Evolutionary conservation across 2,888 invertebrate species (phyloP).

Genomic region (Napeogenes sylphis): DNA sequence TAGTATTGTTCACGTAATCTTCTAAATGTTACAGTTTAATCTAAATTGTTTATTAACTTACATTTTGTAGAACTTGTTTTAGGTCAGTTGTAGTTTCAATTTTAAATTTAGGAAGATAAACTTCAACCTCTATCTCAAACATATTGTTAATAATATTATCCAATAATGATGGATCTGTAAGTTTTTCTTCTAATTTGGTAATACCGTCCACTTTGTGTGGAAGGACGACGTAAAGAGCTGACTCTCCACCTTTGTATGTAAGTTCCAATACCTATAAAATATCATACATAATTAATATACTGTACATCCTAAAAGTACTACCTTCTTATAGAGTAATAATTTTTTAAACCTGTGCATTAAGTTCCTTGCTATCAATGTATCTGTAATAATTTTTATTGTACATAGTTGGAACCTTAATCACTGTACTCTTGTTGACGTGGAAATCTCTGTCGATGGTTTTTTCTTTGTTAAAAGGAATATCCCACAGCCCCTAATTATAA

Average conservation of each 20-base stretch:
- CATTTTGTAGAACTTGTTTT: conserved; percentile 77
- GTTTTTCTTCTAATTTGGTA: conserved; percentile 75
- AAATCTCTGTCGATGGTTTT: conserved; percentile 80
- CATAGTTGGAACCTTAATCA: conserved; percentile 84
- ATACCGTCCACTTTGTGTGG: conserved; percentile 84
- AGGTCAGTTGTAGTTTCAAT: conserved; percentile 84
- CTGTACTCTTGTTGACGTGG: conserved; percentile 71
- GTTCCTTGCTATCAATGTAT: background rate
- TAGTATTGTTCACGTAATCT: too few species aligned
- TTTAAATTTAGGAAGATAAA: conserved; percentile 87
- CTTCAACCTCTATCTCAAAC: conserved; percentile 71
- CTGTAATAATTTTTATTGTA: conserved; percentile 59
- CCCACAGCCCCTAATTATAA: conserved; percentile 79
- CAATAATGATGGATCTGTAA: conserved; percentile 65
- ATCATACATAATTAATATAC: background rate
- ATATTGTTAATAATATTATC: conserved; percentile 61
- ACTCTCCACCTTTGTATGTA: conserved; percentile 81
- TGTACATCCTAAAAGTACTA: too few species aligned
- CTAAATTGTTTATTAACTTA: conserved; percentile 45
- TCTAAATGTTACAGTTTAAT: too few species aligned
- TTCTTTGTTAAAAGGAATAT: conserved; percentile 75
- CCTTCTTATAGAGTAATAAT: too few species aligned
- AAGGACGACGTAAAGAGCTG: conserved; percentile 84
- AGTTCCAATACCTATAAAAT: conserved; percentile 80
- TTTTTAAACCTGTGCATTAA: conserved; percentile 41